These are phyloP conservation scores for Sicus ferrugineus DNA, from an alignment of 2,888 invertebrate species.

Conservation along the genomic window DNA sequence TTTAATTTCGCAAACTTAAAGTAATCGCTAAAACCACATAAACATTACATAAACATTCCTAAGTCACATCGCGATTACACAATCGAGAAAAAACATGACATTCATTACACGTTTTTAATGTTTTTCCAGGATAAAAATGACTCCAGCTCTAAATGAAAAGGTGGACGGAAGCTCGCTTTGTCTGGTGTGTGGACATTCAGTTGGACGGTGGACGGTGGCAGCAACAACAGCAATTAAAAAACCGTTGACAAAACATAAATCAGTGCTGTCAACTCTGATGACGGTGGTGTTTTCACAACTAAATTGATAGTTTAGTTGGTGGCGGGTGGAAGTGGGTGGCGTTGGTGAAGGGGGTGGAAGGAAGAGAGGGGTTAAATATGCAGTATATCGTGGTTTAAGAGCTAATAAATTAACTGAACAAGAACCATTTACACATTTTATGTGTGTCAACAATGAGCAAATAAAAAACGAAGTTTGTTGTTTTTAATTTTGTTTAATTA, in stretches of 20 bases:
- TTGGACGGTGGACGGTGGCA: background rate
- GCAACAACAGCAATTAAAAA: slow-evolving; percentile 5
- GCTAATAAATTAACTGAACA: slow-evolving; percentile 8
- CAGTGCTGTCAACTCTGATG: background rate
- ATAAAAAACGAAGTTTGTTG: background rate
- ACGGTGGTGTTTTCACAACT: background rate
- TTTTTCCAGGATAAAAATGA: too few relatives aligned
- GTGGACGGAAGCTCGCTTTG: background rate
- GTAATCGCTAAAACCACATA: too few relatives aligned
- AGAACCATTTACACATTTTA: slow-evolving; percentile 3
- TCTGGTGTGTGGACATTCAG: background rate
- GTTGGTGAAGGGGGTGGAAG: background rate
- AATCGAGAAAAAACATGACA: too few relatives aligned
- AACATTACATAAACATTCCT: too few relatives aligned
- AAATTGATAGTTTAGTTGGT: too few relatives aligned
- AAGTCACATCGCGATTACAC: too few relatives aligned
- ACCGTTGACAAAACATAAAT: slow-evolving; percentile 16
- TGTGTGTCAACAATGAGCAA: background rate
- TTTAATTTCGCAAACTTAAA: too few relatives aligned
- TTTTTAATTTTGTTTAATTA: slow-evolving; percentile 9
- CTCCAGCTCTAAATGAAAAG: too few relatives aligned
- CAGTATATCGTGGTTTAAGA: background rate
- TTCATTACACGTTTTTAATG: too few relatives aligned
- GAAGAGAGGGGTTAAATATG: background rate
- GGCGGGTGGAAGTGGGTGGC: background rate